phyloP scores from a whole-genome alignment of 2,888 invertebrate genomes.

The Perizoma flavofasciatum region DNA sequence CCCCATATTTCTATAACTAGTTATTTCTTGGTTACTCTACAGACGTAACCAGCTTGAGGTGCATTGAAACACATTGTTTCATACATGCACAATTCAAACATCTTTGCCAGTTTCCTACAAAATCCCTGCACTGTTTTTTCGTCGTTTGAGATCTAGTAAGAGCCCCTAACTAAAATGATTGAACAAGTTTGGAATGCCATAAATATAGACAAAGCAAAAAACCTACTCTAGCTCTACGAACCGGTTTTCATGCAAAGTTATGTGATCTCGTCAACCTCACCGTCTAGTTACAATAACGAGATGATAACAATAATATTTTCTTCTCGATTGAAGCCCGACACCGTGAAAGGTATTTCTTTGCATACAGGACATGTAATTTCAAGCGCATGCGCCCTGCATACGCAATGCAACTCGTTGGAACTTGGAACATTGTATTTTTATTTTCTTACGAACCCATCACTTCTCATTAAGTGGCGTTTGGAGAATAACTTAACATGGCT shows the following conservation, averaged over 20 bases:
- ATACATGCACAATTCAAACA: no score
- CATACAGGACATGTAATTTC: constrained; percentile 78
- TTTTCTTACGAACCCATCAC: constrained; percentile 83
- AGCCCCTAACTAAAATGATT: no score
- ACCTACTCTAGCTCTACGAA: constrained; percentile 1
- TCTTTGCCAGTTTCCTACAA: no score
- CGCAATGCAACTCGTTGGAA: constrained; percentile 64
- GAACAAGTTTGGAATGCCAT: not conserved
- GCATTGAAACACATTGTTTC: no score
- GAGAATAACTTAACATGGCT: constrained; percentile 81
- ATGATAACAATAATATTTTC: constrained; percentile 43
- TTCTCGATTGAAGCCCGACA: constrained; percentile 49
- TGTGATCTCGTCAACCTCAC: constrained; percentile 14
- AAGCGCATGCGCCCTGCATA: constrained; percentile 73
- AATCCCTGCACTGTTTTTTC: no score
- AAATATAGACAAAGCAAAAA: constrained; percentile 4
- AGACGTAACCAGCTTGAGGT: no score
- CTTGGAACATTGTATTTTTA: constrained; percentile 69
- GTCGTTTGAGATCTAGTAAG: no score
- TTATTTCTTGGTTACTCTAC: no score
- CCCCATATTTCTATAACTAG: no score
- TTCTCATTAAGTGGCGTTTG: constrained; percentile 83
- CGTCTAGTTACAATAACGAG: constrained; percentile 26
- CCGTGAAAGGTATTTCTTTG: constrained; percentile 67
- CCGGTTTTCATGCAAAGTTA: constrained; percentile 13